Conservation (phyloP, 1,140 invertebrate genomes). For the Trichonephila clavipes region DNA sequence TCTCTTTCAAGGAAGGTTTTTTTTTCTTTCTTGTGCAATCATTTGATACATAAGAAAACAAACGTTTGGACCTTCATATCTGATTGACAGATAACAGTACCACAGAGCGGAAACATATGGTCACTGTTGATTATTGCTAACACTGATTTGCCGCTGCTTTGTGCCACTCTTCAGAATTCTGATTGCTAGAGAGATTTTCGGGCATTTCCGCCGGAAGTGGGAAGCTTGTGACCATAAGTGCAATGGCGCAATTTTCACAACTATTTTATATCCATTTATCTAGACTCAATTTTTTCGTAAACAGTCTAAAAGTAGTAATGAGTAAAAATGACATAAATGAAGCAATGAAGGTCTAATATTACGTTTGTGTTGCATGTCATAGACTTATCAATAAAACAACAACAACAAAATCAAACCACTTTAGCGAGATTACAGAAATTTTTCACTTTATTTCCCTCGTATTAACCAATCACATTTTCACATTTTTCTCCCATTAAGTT, state of each 20-base stretch:
- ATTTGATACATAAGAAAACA: slow-evolving; percentile 42
- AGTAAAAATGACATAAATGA: no score
- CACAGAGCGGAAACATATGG: slow-evolving; percentile 66
- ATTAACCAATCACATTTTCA: no score
- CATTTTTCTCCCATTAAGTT: no score
- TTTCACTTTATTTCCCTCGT: no score
- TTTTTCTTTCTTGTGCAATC: neutral
- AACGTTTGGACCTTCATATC: slow-evolving; percentile 35
- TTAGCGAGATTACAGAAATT: no score
- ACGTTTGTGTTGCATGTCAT: no score
- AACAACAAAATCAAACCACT: no score
- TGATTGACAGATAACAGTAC: slow-evolving; percentile 54
- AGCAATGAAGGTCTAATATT: no score
- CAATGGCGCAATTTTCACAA: neutral
- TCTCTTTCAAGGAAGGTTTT: neutral
- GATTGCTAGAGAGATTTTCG: slow-evolving; percentile 4
- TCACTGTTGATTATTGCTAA: slow-evolving; percentile 66
- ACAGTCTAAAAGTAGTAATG: neutral
- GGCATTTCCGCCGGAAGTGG: neutral
- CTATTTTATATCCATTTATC: slow-evolving; percentile 13
- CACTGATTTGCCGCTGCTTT: slow-evolving; percentile 28
- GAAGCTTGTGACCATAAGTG: neutral
- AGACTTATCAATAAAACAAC: no score
- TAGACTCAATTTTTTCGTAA: neutral
- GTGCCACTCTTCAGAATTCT: neutral